Percentiles rank a stretch among this genome's conserved stretches.
Evolutionary conservation across 2,113 vertebrate genomes (phyloP).

Genomic region (Euleptes europaea): DNA sequence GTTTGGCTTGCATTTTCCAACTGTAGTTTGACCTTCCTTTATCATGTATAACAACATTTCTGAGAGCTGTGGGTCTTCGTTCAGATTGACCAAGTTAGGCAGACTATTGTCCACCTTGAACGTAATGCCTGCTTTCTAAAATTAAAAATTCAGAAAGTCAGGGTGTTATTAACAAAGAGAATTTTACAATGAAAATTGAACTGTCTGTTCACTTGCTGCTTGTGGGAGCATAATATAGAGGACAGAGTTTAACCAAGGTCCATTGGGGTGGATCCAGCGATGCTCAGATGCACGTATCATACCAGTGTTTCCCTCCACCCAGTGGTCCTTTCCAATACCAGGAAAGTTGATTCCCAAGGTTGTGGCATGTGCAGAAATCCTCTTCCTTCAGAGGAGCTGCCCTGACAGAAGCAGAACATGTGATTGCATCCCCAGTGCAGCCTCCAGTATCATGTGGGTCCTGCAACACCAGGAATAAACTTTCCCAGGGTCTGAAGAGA

Average conservation of each 20-base stretch:
- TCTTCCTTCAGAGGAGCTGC: too few species aligned
- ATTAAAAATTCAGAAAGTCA: constrained; percentile 18
- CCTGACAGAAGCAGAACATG: too few species aligned
- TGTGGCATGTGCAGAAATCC: too few species aligned
- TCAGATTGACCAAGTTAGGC: constrained; percentile 95
- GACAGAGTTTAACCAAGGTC: neutral
- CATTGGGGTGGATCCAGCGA: too few species aligned
- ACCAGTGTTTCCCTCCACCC: too few species aligned
- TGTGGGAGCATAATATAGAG: neutral
- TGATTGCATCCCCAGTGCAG: too few species aligned
- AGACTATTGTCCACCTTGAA: constrained; percentile 92
- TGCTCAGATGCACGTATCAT: too few species aligned
- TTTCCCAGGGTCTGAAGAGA: too few species aligned
- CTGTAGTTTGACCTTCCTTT: constrained; percentile 90
- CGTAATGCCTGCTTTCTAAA: constrained; percentile 89
- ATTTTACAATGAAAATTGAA: neutral
- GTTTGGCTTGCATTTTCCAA: constrained; percentile 82
- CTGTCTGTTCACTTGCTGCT: neutral
- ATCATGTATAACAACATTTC: constrained; percentile 97
- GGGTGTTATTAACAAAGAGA: neutral
- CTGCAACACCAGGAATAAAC: too few species aligned
- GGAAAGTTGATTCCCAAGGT: too few species aligned
- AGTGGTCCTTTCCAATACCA: too few species aligned
- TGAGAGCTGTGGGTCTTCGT: constrained; percentile 95
- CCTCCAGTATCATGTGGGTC: too few species aligned